Evolutionary conservation across 1,140 invertebrate species (phyloP).

Genomic region (Micrasema minimum): DNA sequence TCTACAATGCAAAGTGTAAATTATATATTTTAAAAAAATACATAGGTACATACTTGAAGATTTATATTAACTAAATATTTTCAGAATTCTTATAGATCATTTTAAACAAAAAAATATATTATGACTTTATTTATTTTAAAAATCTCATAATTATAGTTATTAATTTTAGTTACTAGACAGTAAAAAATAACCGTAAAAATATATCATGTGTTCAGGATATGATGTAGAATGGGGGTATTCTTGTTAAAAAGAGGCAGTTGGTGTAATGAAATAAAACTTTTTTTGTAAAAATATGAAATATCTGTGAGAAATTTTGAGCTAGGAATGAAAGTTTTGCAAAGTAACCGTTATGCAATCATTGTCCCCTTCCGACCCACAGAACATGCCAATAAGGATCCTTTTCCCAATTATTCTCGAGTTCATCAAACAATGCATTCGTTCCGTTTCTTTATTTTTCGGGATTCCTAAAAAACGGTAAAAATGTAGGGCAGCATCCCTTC

Average conservation of each 20-base stretch:
- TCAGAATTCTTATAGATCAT: too few relatives aligned
- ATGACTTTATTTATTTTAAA: too few relatives aligned
- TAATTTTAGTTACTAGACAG: too few relatives aligned
- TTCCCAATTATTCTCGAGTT: constrained; percentile 50
- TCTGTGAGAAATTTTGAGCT: constrained; percentile 49
- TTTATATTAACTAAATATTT: too few relatives aligned
- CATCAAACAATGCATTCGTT: constrained; percentile 52
- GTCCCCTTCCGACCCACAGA: constrained; percentile 35
- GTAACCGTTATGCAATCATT: constrained; percentile 49
- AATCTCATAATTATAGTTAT: too few relatives aligned
- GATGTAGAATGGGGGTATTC: constrained; percentile 5
- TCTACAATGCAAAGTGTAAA: too few relatives aligned
- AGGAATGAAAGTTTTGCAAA: constrained; percentile 28
- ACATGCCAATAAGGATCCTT: constrained; percentile 47
- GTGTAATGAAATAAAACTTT: constrained; percentile 15
- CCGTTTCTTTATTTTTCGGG: constrained; percentile 49
- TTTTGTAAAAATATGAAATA: constrained; percentile 46
- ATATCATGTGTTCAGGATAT: too few relatives aligned
- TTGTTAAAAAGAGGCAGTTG: constrained; percentile 29
- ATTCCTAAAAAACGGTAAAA: constrained; percentile 50
- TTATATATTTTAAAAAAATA: too few relatives aligned
- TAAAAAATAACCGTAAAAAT: too few relatives aligned
- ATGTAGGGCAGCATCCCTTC: constrained; percentile 46
- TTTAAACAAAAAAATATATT: too few relatives aligned
- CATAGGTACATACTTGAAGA: too few relatives aligned